phyloP scores from a whole-genome alignment of 2,888 invertebrate genomes.

The Andricus quercusramuli region DNA sequence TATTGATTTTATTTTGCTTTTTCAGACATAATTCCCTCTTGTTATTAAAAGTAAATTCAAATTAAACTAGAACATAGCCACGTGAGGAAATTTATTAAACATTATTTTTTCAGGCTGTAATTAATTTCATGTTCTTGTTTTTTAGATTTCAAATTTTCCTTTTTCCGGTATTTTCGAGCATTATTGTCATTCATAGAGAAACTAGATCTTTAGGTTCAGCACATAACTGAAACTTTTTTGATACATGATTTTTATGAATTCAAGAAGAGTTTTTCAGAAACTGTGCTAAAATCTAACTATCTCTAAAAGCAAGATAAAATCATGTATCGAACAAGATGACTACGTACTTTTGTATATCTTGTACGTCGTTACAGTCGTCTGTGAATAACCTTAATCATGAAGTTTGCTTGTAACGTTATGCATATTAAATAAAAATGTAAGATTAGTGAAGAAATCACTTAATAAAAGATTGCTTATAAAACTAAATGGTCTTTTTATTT shows the following conservation, averaged over 20 bases:
- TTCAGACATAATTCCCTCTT: not conserved
- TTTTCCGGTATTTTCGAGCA: not conserved
- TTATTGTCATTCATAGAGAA: not conserved
- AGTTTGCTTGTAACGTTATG: slow-evolving; percentile 25
- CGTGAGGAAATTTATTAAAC: not conserved
- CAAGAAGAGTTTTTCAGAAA: not conserved
- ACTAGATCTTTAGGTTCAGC: not conserved
- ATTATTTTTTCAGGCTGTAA: not conserved
- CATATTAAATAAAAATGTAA: slow-evolving; percentile 23
- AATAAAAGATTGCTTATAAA: slow-evolving; percentile 25
- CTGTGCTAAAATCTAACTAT: not conserved
- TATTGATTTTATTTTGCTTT: slow-evolving; percentile 12
- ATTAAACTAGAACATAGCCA: not conserved
- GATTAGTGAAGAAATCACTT: slow-evolving; percentile 11
- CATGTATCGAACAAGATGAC: slow-evolving; percentile 9
- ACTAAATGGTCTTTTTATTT: slow-evolving; percentile 31
- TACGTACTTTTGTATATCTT: slow-evolving; percentile 18
- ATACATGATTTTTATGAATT: slow-evolving; percentile 25
- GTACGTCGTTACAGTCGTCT: slow-evolving; percentile 19
- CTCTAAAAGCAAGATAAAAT: slow-evolving; percentile 20
- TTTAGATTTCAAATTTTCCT: not conserved
- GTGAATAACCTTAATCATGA: slow-evolving; percentile 21
- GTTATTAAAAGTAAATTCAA: not conserved
- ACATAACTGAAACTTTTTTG: not conserved
- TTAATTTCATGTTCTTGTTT: slow-evolving; percentile 6